Base-by-base conservation (phyloP, 2,888 invertebrate species). In the Girardia tigrina region DNA sequence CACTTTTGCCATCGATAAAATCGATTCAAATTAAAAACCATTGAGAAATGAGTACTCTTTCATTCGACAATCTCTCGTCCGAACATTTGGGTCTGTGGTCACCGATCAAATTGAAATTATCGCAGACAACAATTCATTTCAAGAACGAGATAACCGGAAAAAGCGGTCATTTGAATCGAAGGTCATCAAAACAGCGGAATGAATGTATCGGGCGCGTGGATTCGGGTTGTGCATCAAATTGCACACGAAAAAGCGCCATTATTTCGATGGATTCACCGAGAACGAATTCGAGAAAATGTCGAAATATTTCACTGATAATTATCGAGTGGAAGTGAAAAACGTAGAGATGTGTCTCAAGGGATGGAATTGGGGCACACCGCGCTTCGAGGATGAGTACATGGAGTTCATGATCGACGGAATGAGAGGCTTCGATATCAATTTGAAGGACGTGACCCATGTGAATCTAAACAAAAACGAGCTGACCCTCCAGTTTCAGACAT, bases 361-460 rank as follows among this genome's bases (percentile, higher is more conserved):
- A 0, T 98, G 97, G 97, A 99, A 98, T 85, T 98, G 97, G 93
- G 98, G 98, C 28, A 90, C 91, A 0, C 92, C 93, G 0, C 90
- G 91, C 80, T 97, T 99, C 82, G 89, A 89, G 80, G 56, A 56
- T 56, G 56, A 56, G n/a, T 56, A 56, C 23, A 70, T 85, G 74
- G 81, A 82, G 36, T 84, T 85, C 78, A 79, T 81, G 28, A 81
- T 84, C 26, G 82, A 82, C 74, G 80, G 80, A 29, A 80, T 81
- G 71, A 90, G 91, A 16, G 91, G 92, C 0, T 97, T 98, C 86
- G 98, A 98, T 85, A 90, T 99, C 79, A 98, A 98, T 0, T 84
- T 99, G 42, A 90, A 90, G 79, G 90, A 97, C 87, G 97, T 98
- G 0, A 94, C 94, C 0, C 94, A 95, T 81, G 93, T 94, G 81